Conservation (phyloP, 2,888 invertebrate genomes). For the Acleris laterana region DNA sequence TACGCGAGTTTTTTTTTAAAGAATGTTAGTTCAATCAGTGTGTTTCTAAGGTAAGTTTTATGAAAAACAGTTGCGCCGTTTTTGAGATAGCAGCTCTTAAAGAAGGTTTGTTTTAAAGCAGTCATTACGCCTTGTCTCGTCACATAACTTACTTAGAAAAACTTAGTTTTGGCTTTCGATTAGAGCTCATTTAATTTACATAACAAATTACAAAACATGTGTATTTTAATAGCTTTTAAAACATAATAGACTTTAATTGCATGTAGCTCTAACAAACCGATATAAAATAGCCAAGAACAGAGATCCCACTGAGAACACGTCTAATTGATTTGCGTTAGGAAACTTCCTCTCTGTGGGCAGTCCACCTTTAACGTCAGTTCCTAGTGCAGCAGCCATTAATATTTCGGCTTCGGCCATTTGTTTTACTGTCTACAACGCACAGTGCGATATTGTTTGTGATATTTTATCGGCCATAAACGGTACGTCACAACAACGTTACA, state of each 20-base stretch:
- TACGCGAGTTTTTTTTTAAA: no score
- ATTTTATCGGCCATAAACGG: constrained; percentile 35
- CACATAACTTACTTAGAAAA: no score
- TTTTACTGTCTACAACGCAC: constrained; percentile 40
- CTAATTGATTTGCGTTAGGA: constrained; percentile 57
- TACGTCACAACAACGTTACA: no score
- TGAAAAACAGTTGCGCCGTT: no score
- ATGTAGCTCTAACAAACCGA: constrained; percentile 30
- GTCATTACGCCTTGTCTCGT: no score
- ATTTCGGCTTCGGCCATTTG: constrained; percentile 51
- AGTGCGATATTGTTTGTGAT: constrained; percentile 33
- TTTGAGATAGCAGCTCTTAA: no score
- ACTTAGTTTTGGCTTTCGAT: not conserved
- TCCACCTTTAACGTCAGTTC: constrained; percentile 60
- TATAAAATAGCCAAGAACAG: constrained; percentile 33
- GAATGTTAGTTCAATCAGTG: no score
- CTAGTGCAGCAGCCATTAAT: constrained; percentile 62
- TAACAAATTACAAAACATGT: constrained; percentile 15
- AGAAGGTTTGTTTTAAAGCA: no score
- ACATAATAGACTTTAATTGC: constrained; percentile 41
- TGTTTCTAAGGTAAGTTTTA: no score
- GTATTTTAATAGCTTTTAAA: constrained; percentile 2
- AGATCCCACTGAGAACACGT: constrained; percentile 53
- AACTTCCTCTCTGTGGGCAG: constrained; percentile 50
- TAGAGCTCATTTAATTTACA: not conserved